Evolutionary conservation across 2,113 vertebrate species (phyloP).

Genomic region (Gulo gulo): DNA sequence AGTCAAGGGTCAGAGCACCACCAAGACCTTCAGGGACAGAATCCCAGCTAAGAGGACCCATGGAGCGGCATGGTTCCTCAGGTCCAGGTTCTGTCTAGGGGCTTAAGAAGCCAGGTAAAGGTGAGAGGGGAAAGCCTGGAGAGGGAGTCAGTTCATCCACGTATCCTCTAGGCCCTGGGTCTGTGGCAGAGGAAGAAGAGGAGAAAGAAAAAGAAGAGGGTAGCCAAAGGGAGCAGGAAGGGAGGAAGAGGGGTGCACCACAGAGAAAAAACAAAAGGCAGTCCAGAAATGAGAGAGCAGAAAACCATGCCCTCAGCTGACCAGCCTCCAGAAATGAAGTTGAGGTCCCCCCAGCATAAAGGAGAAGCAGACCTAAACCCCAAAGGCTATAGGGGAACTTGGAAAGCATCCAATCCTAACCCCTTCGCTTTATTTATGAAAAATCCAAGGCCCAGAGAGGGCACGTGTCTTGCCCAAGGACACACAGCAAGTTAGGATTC

Average conservation of each 20-base stretch:
- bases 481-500: neutral
- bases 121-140: neutral
- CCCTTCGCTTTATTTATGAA: neutral
- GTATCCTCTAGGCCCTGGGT: too few relatives aligned
- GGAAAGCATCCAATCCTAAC: neutral
- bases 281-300: neutral
- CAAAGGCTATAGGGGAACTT: neutral
- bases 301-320: neutral
- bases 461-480: neutral
- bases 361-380: neutral
- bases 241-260: neutral
- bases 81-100: neutral
- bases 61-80: neutral
- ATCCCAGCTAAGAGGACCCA: constrained; percentile 34
- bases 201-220: neutral
- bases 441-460: neutral
- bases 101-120: neutral
- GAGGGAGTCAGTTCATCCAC: neutral
- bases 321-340: neutral
- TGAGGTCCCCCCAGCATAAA: neutral
- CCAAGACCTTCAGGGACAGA: neutral
- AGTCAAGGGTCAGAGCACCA: constrained; percentile 40
- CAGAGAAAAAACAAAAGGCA: neutral
- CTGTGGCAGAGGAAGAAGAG: neutral
- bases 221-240: neutral